Conservation (phyloP, 2,888 invertebrate genomes). For the Rhingia rostrata region DNA sequence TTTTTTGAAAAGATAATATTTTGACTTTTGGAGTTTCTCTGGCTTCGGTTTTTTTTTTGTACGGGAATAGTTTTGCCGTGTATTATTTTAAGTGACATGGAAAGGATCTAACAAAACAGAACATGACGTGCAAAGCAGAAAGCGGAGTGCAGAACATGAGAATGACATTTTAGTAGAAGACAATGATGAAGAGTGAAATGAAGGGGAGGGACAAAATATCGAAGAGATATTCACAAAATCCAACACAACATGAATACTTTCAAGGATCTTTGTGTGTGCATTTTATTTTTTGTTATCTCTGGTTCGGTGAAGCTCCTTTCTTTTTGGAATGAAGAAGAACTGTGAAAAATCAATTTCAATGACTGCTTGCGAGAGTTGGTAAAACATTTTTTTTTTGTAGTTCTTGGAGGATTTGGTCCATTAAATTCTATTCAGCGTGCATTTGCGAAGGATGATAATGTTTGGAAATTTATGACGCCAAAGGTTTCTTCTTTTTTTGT, state of each 20-base stretch:
- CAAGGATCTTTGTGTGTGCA: slow-evolving; percentile 49
- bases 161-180: not conserved
- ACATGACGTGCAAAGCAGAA: slow-evolving; percentile 11
- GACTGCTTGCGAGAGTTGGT: slow-evolving; percentile 21
- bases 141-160: not conserved
- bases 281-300: not conserved
- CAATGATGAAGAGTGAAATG: not conserved
- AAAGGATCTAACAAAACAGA: slow-evolving; percentile 8
- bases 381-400: slow-evolving; percentile 14
- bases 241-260: slow-evolving; percentile 50
- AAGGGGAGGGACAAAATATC: not conserved
- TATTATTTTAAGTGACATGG: slow-evolving; percentile 32
- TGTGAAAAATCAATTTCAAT: slow-evolving; percentile 63
- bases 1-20: slow-evolving; percentile 50
- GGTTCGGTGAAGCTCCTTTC: not conserved
- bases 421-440: slow-evolving; percentile 62
- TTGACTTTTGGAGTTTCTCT: slow-evolving; percentile 6
- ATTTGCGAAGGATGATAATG: slow-evolving; percentile 49
- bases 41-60: not conserved
- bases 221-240: slow-evolving; percentile 8
- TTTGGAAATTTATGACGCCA: slow-evolving; percentile 34
- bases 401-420: slow-evolving; percentile 64
- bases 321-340: slow-evolving; percentile 22
- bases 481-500: not conserved
- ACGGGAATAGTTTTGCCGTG: slow-evolving; percentile 18